Evolutionary conservation across 2,797 vertebrate species (phyloP).

Genomic region (Phataginus tricuspis): DNA sequence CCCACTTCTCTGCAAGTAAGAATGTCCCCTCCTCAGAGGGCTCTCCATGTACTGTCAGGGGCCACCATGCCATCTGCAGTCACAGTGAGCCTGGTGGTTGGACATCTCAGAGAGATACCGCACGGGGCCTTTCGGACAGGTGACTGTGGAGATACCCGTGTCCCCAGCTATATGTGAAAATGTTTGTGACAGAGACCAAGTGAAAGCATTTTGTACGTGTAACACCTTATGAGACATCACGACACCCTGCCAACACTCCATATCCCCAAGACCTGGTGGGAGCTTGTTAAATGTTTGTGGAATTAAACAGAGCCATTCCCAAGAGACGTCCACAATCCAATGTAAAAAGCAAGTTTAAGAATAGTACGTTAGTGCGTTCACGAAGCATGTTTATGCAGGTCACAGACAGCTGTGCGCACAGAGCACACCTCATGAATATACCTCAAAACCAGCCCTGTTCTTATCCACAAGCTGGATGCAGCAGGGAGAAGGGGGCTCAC

Average conservation of each 20-base stretch:
- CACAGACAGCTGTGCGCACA: rapidly evolving
- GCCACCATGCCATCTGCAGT: rapidly evolving
- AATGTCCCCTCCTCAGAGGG: neutral
- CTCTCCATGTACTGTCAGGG: neutral
- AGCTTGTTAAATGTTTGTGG: rapidly evolving
- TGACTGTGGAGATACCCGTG: neutral
- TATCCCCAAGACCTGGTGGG: rapidly evolving
- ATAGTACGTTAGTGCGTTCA: rapidly evolving
- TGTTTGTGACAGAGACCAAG: neutral
- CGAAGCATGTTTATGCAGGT: rapidly evolving
- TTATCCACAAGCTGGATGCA: rapidly evolving
- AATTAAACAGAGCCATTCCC: neutral
- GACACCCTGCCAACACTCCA: neutral
- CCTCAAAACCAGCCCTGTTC: rapidly evolving
- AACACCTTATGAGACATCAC: rapidly evolving
- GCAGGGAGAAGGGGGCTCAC: rapidly evolving
- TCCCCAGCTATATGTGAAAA: neutral
- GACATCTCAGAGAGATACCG: rapidly evolving
- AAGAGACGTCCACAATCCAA: rapidly evolving
- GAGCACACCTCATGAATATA: rapidly evolving
- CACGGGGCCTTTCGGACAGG: rapidly evolving
- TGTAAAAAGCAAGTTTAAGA: neutral
- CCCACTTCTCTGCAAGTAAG: neutral
- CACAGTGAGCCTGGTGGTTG: rapidly evolving
- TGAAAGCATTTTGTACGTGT: rapidly evolving